A percentile compares a stretch with the other conserved stretches of the same genome.
Conservation (phyloP, 1,140 invertebrate species). For the Frieseomelitta varia region DNA sequence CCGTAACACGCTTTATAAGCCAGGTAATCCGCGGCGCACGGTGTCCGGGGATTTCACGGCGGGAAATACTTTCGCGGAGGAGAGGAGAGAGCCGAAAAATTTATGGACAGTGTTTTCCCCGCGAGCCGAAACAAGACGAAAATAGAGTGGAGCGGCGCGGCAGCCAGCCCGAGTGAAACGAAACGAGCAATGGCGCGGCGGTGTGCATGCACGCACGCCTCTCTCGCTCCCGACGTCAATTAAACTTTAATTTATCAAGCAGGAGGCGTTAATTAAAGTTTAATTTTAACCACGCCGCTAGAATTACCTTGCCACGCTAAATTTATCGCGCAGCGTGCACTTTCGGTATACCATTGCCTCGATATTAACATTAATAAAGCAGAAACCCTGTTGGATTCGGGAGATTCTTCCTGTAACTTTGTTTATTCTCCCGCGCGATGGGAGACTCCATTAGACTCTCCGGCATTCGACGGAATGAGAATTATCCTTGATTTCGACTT, state of each 20-base stretch:
- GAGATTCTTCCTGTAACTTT: constrained; percentile 8
- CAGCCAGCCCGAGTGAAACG: background rate
- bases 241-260: constrained; percentile 69
- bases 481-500: constrained; percentile 19
- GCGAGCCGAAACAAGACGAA: background rate
- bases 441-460: constrained; percentile 8
- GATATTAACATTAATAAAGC: constrained; percentile 61
- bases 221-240: constrained; percentile 50
- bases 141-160: background rate
- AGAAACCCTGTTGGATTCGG: background rate
- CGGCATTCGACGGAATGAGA: background rate
- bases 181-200: constrained; percentile 3
- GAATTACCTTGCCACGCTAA: constrained; percentile 64
- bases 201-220: background rate
- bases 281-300: constrained; percentile 63
- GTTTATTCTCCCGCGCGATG: constrained; percentile 3
- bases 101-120: constrained; percentile 25
- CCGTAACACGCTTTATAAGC: background rate
- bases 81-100: background rate
- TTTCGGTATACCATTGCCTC: constrained; percentile 38
- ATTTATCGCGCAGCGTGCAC: constrained; percentile 61
- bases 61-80: background rate
- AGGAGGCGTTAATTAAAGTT: constrained; percentile 71
- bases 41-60: background rate
- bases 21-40: background rate